Percentiles rank a stretch among this genome's conserved stretches.
These are phyloP conservation scores for Stichodactyla mertensii DNA, from an alignment of 64 coral and sea anemone genomes.

Conservation along the genomic window DNA sequence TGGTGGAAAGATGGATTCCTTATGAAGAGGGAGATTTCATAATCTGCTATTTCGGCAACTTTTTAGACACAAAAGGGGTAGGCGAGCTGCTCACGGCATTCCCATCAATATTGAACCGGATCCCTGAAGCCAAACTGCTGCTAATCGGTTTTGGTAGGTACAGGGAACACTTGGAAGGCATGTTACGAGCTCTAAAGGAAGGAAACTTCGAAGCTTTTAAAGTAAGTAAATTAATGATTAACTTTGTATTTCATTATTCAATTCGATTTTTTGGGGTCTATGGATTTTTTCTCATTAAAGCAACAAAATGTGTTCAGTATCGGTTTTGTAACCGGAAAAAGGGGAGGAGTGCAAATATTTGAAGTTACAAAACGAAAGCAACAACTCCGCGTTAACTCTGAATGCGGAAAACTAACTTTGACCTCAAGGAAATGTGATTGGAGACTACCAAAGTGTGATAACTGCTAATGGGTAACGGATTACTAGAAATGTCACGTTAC, in stretches of 20 bases:
- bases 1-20: slow-evolving; percentile 69
- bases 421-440: no score
- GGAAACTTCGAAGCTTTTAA: slow-evolving; percentile 79
- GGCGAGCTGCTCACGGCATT: slow-evolving; percentile 82
- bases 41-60: slow-evolving; percentile 86
- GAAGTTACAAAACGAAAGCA: not conserved
- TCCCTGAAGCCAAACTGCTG: slow-evolving; percentile 64
- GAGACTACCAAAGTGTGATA: no score
- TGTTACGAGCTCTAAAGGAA: slow-evolving; percentile 57
- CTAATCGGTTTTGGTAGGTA: slow-evolving; percentile 84
- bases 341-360: not conserved
- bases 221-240: slow-evolving; percentile 6
- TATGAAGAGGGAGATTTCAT: slow-evolving; percentile 65
- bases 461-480: no score
- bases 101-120: slow-evolving; percentile 54
- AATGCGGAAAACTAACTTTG: no score
- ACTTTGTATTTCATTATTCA: not conserved
- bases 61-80: slow-evolving; percentile 90
- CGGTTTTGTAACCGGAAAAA: not conserved
- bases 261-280: no score
- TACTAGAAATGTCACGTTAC: no score
- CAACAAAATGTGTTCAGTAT: not conserved
- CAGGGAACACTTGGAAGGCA: slow-evolving; percentile 83
- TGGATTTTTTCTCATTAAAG: not conserved
- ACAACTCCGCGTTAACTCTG: no score